These are phyloP conservation scores for Trichosurus vulpecula DNA, from an alignment of 2,797 vertebrate genomes.

Conservation along the genomic window DNA sequence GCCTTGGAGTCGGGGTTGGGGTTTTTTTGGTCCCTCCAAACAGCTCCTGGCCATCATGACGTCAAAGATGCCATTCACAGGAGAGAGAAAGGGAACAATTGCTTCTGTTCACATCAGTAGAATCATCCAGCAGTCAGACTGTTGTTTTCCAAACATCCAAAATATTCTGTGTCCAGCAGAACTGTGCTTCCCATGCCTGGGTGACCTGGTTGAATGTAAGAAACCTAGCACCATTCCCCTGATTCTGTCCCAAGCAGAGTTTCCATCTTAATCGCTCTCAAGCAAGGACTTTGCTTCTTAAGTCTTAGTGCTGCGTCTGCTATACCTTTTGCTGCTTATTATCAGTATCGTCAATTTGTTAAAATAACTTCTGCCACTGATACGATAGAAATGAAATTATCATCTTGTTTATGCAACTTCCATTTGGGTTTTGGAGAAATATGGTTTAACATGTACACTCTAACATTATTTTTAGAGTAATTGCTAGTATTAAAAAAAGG, in stretches of 20 bases:
- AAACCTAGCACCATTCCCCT: constrained; percentile 47
- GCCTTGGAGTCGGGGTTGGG: not conserved
- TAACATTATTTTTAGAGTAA: not conserved
- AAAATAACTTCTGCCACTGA: not conserved
- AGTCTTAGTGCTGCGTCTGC: not conserved
- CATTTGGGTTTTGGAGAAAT: not conserved
- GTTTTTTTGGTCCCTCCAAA: constrained; percentile 55
- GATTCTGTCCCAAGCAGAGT: constrained; percentile 59
- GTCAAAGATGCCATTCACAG: constrained; percentile 70
- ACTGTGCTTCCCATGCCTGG: constrained; percentile 71
- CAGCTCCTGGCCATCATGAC: constrained; percentile 64
- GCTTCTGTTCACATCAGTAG: constrained; percentile 58
- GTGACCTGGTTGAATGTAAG: constrained; percentile 74
- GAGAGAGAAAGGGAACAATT: constrained; percentile 60
- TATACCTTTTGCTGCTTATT: not conserved
- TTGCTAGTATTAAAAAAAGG: not conserved
- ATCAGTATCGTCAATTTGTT: not conserved
- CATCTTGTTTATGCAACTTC: not conserved
- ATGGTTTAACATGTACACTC: not conserved
- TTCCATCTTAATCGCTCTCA: not conserved
- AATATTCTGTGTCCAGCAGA: constrained; percentile 53
- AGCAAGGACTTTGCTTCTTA: not conserved
- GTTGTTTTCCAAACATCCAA: constrained; percentile 68
- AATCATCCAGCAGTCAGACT: constrained; percentile 21
- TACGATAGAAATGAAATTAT: not conserved